Base-by-base conservation (phyloP, 2,113 vertebrate species). In the Grammomys dolichurus region DNA sequence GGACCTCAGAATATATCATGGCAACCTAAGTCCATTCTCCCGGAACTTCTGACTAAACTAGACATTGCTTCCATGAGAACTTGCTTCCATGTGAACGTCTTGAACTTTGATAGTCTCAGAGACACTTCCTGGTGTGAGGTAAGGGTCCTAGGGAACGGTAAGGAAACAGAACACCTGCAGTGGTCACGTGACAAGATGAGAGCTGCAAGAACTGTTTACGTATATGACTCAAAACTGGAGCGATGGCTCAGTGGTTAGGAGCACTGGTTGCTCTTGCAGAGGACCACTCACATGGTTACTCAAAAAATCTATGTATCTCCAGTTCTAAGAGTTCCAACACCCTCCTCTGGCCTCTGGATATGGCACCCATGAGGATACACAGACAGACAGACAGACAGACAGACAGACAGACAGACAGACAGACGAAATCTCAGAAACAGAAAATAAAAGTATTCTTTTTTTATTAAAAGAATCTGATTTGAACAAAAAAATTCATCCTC, bases 401-500 rank as follows among this genome's bases (percentile, higher is more conserved):
- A 80, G 16, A 82, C 36, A 26, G 54, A 43, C 56, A 84, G 31
- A 80, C 12, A 13, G 7, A 51, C 48, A 80, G 17, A 84, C 36
- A 26, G 54, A 40, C 56, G 63, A 48, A 36, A 33, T 36, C 43
- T 87, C 63, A 51, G 31, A 67, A 17, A 67, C 60, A 85, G 16
- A 43, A 54, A 54, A 24, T 84, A 63, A 51, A 33, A 36, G 3
- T 69, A 11, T 67, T 11, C 12, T 60, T 82, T 60, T 82, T 67
- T 33, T 87, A 51, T 48, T 82, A 63, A 36, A 84, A 87, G 16
- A 87, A 67, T 63, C 51, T 48, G 40, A 93, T 28, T 85, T 87
- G 48, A 56, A 43, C 36, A 20, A 82, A 54, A 28, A 96, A 91
- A 78, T 65, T 48, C n/a, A 78, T 16, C 7, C 3, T 96, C 92